A percentile compares a stretch with the other conserved stretches of the same genome.
Evolutionary conservation across 1,140 invertebrate species (phyloP).

Genomic region (Bombus pascuorum): DNA sequence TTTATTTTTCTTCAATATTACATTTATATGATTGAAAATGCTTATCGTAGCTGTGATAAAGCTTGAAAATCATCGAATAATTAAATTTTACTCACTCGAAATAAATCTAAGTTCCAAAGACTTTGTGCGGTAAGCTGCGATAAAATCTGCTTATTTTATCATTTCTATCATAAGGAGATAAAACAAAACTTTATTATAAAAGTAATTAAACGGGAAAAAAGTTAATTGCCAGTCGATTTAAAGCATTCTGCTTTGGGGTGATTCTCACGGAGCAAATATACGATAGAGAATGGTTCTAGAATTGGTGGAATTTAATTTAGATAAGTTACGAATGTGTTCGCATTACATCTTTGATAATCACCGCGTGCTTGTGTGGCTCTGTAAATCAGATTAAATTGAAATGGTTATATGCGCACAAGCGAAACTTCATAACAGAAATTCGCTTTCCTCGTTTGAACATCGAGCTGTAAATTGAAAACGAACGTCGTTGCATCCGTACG

Average conservation of each 20-base stretch:
- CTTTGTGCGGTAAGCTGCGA: no score
- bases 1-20: no score
- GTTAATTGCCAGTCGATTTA: neutral
- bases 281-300: neutral
- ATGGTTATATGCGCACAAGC: neutral
- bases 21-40: no score
- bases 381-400: constrained; percentile 39
- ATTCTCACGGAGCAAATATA: neutral
- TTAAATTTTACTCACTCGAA: no score
- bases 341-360: constrained; percentile 46
- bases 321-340: constrained; percentile 21
- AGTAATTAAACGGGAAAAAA: neutral
- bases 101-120: no score
- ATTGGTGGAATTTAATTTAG: constrained; percentile 38
- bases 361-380: neutral
- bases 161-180: neutral
- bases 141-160: neutral
- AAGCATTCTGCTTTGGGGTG: no score
- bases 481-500: neutral
- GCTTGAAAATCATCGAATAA: no score
- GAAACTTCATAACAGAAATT: constrained; percentile 30
- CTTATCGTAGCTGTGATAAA: no score
- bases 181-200: neutral
- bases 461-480: neutral
- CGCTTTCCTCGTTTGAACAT: constrained; percentile 6